These are phyloP conservation scores for Desmodus rotundus DNA, from an alignment of 2,113 vertebrate genomes.

Conservation along the genomic window DNA sequence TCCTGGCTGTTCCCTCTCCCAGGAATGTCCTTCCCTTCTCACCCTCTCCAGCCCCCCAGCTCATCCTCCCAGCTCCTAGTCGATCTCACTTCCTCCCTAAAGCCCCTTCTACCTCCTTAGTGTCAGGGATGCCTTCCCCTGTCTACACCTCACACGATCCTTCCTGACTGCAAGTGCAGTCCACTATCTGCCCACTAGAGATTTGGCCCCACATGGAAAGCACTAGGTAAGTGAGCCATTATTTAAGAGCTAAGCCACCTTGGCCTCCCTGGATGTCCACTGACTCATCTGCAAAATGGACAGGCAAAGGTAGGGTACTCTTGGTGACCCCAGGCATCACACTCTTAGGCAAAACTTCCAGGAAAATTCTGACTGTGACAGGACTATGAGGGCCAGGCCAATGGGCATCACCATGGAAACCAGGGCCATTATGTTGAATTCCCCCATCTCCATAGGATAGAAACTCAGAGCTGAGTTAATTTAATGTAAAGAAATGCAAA, in stretches of 20 bases:
- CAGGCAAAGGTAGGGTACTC: background rate
- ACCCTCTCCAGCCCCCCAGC: background rate
- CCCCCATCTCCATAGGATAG: background rate
- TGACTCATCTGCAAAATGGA: background rate
- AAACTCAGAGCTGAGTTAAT: background rate
- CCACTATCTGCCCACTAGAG: background rate
- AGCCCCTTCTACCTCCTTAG: background rate
- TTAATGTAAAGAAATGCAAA: background rate
- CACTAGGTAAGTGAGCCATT: background rate
- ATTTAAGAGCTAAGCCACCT: background rate
- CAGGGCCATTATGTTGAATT: background rate
- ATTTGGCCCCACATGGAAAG: background rate
- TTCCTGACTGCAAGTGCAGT: background rate
- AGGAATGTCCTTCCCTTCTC: background rate
- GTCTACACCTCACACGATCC: background rate
- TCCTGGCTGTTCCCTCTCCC: background rate
- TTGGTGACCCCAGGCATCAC: background rate
- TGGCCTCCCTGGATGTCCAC: background rate
- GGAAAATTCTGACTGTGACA: background rate
- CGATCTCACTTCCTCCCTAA: background rate
- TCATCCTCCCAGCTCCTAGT: background rate
- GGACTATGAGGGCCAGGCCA: background rate
- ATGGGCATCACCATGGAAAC: slow-evolving; percentile 2
- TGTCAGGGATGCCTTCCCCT: background rate
- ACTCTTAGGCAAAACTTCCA: background rate